phyloP scores from a whole-genome alignment of 2,113 vertebrate genomes.

The Nothobranchius furzeri region DNA sequence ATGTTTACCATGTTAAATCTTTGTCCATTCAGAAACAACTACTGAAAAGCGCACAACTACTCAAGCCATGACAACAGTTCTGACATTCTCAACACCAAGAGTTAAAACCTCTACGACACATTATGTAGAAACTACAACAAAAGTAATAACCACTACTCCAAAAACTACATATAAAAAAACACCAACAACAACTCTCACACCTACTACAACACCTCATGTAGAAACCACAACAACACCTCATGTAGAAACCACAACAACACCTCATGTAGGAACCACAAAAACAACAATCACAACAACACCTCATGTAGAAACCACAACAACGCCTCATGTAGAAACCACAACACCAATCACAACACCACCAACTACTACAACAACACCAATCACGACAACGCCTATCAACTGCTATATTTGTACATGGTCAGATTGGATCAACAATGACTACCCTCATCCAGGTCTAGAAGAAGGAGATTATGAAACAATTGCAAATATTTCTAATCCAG shows the following conservation, averaged over 20 bases:
- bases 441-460: rapidly evolving
- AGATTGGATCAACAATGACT: constrained; percentile 16
- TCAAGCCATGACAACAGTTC: constrained; percentile 6
- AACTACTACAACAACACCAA: neutral
- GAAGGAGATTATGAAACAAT: constrained; percentile 42
- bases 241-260: neutral
- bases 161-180: too few species aligned
- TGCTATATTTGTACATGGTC: constrained; percentile 41
- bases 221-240: neutral
- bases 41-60: neutral
- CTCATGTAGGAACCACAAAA: too few species aligned
- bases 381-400: neutral
- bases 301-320: neutral
- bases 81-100: neutral
- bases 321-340: too few species aligned
- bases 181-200: neutral
- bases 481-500: constrained; percentile 3
- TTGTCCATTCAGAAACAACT: neutral
- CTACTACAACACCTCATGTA: neutral
- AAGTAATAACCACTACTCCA: too few species aligned
- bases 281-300: neutral
- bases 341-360: neutral
- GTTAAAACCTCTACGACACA: neutral
- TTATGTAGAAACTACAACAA: too few species aligned
- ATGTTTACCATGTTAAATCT: neutral